These are phyloP conservation scores for Drosophila cyrtoloma DNA, from an alignment of 2,888 invertebrate species.

Conservation along the genomic window DNA sequence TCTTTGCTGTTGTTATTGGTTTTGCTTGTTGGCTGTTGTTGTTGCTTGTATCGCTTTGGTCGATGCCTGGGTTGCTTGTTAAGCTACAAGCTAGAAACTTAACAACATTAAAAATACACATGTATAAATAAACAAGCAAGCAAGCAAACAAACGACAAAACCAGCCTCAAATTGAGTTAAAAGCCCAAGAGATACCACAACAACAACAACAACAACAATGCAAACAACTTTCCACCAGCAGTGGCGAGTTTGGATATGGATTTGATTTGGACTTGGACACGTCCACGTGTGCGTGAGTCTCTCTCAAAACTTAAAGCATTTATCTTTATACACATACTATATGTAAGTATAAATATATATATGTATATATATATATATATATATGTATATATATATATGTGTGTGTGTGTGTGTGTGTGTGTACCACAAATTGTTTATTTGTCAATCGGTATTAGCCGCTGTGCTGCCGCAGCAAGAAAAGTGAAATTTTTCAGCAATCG, in stretches of 20 bases:
- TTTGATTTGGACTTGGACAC: slow-evolving; percentile 67
- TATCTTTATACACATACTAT: slow-evolving; percentile 24
- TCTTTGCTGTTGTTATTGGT: slow-evolving; percentile 36
- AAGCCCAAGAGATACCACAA: slow-evolving; percentile 59
- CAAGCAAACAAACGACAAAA: slow-evolving; percentile 47
- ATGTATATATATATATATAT: slow-evolving; percentile 16
- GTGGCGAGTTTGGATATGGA: slow-evolving; percentile 51
- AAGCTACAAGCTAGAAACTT: slow-evolving; percentile 60
- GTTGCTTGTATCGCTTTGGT: slow-evolving; percentile 19
- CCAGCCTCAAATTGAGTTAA: slow-evolving; percentile 74
- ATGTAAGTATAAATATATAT: slow-evolving; percentile 15
- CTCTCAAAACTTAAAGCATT: slow-evolving; percentile 32
- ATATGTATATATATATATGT: slow-evolving; percentile 8
- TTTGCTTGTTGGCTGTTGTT: slow-evolving; percentile 3
- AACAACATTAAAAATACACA: slow-evolving; percentile 62
- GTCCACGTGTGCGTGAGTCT: slow-evolving; percentile 65
- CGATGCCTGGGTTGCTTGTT: slow-evolving; percentile 47
- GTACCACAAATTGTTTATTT: slow-evolving; percentile 74
- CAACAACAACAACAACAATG: slow-evolving; percentile 39
- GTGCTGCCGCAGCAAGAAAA: slow-evolving; percentile 52
- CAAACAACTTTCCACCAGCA: slow-evolving; percentile 75
- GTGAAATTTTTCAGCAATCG: slow-evolving; percentile 68
- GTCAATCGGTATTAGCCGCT: slow-evolving; percentile 71
- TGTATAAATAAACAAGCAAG: slow-evolving; percentile 57
- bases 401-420: slow-evolving; percentile 40